Base-by-base conservation (phyloP, 1,140 invertebrate genomes). In the Drosophila ercepeae region DNA sequence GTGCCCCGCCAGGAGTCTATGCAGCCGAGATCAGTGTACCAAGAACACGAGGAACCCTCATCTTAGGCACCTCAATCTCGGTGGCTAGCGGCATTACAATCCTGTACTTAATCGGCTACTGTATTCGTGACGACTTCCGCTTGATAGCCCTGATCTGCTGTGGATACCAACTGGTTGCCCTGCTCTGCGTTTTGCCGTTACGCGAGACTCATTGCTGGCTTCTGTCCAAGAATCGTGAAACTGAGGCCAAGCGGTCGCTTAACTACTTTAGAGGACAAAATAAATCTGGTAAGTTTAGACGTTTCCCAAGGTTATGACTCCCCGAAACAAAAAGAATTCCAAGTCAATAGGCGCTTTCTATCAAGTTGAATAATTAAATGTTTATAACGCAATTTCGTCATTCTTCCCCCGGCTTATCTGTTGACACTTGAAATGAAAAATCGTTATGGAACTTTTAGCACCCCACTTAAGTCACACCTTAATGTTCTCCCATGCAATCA, bases 191-290 rank as follows among this genome's bases (percentile, higher is more conserved):
- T 1, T 90, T 93, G 1, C 89, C 94, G 0, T 88, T 96, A 16
- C 95, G 95, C 0, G 96, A 97, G 91, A 94, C 95, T 11, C 96
- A 95, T 1, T 91, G 94, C 18, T 97, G 95, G 95, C 81, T 95
- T 18, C 79, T 93, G 25, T 91, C 92, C 52, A 91, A 92, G 55
- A 93, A 93, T 48, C 91, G 92, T 11, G 68, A 90, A 4, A 92
- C 93, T 0, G 93, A 95, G 50, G 94, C 94, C 0, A 91, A 93
- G 19, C 76, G 78, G 14, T 81, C 92, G 0, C 82, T 94, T 1
- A 93, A 92, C 32, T 92, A 91, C 83, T 92, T 94, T 78, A 89
- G 94, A 71, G 93, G 93, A 23, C 63, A 94, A 70, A 78, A 91
- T 6, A 88, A 83, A 50, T 77, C 89, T 52, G 46, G 89, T 90